Evolutionary conservation across 2,888 invertebrate genomes (phyloP).

Genomic region (Athalia circularis): DNA sequence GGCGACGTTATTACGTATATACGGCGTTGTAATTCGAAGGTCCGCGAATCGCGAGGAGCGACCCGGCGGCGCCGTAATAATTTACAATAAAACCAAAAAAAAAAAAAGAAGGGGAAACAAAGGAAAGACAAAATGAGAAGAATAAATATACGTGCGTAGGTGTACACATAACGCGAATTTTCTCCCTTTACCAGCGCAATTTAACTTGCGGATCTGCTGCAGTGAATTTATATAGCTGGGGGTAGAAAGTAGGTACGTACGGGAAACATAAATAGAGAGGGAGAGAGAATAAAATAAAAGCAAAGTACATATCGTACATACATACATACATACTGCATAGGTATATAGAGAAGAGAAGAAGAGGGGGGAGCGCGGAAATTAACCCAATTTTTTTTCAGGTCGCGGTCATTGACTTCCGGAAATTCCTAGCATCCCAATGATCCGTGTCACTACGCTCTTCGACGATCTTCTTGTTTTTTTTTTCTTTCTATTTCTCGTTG

Average conservation of each 20-base stretch:
- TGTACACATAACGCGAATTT: no score
- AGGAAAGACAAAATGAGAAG: no score
- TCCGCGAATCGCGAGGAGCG: no score
- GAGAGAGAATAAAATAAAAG: constrained; percentile 30
- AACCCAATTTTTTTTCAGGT: constrained; percentile 24
- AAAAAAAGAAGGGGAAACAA: no score
- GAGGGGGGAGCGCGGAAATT: constrained; percentile 35
- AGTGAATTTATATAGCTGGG: constrained; percentile 42
- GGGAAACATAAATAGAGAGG: constrained; percentile 30
- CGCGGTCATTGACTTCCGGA: constrained; percentile 38
- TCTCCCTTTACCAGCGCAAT: not conserved
- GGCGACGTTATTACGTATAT: no score
- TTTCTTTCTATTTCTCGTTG: constrained; percentile 13
- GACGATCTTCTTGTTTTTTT: not conserved
- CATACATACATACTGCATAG: constrained; percentile 31
- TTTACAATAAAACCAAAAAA: no score
- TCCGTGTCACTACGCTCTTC: constrained; percentile 26
- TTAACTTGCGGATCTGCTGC: not conserved
- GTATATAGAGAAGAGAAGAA: constrained; percentile 4
- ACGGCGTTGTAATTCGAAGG: no score
- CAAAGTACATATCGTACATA: not conserved
- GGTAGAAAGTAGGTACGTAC: constrained; percentile 48
- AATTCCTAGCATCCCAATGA: constrained; percentile 32
- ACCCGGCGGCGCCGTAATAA: no score
- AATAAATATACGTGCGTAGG: no score